phyloP scores from a whole-genome alignment of 2,888 invertebrate genomes.

The Callyntrura guangdongensis region DNA sequence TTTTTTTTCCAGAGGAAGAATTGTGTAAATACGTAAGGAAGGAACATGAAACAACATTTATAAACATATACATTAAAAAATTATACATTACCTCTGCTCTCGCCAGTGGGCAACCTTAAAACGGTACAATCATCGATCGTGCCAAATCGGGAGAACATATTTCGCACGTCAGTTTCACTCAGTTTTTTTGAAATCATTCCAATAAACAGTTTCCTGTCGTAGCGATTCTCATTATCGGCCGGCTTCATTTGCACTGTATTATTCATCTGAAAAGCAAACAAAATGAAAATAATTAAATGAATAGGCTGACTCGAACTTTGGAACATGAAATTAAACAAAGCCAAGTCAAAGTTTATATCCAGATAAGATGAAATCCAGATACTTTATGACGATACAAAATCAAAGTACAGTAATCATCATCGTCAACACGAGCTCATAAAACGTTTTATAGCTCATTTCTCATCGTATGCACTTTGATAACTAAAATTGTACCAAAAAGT shows the following conservation, averaged over 20 bases:
- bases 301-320: constrained; percentile 63
- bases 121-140: constrained; percentile 99
- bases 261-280: constrained; percentile 93
- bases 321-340: neutral
- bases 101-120: constrained; percentile 96
- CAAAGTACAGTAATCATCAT: constrained; percentile 18
- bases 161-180: constrained; percentile 97
- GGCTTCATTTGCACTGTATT: constrained; percentile 99
- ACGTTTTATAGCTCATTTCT: neutral
- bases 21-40: neutral
- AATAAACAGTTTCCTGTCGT: constrained; percentile 99
- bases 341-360: neutral
- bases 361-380: neutral
- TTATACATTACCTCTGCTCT: constrained; percentile 88
- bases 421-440: neutral
- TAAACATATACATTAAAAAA: neutral
- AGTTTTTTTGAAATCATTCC: constrained; percentile 99
- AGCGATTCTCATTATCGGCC: constrained; percentile 99
- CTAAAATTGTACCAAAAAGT: neutral
- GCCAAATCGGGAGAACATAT: constrained; percentile 95
- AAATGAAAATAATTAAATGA: constrained; percentile 60
- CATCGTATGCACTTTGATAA: neutral
- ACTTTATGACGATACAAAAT: too few species aligned
- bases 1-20: neutral
- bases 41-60: neutral